Conservation (phyloP, 2,113 vertebrate species). For the Phylloscopus trochiloides region DNA sequence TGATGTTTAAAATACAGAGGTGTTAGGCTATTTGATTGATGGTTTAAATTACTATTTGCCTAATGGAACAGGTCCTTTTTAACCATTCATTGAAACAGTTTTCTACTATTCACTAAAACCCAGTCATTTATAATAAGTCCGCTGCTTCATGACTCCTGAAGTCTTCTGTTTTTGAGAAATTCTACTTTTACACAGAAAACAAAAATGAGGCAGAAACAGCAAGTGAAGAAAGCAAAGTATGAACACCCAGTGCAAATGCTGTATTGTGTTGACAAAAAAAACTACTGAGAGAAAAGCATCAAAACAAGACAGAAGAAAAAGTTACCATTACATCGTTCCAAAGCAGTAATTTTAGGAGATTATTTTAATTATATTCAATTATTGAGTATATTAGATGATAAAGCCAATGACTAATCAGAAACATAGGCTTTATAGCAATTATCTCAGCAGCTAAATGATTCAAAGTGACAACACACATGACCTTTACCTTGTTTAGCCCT, state of each 20-base stretch:
- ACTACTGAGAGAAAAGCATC: neutral
- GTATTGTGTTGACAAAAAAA: neutral
- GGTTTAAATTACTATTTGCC: neutral
- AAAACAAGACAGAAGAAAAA: neutral
- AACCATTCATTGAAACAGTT: neutral
- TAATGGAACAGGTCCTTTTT: neutral
- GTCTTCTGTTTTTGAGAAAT: neutral
- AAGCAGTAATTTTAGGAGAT: conserved; percentile 11
- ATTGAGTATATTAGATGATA: conserved; percentile 2
- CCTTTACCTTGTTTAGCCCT: conserved; percentile 17
- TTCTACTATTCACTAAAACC: neutral
- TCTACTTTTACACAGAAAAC: neutral
- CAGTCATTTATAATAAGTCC: neutral
- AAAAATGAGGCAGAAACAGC: conserved; percentile 6
- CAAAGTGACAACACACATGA: neutral
- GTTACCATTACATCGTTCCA: neutral
- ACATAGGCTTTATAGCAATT: neutral
- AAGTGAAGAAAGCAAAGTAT: conserved; percentile 1
- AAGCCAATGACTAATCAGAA: conserved; percentile 14
- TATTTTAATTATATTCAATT: conserved; percentile 27
- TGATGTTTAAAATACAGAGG: neutral
- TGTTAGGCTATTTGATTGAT: neutral
- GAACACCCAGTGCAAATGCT: neutral
- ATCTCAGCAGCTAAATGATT: conserved; percentile 12
- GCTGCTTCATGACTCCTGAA: neutral